A percentile compares a stretch with the other conserved stretches of the same genome.
phyloP scores from a whole-genome alignment of 2,797 vertebrate species.

The Cygnus olor region DNA sequence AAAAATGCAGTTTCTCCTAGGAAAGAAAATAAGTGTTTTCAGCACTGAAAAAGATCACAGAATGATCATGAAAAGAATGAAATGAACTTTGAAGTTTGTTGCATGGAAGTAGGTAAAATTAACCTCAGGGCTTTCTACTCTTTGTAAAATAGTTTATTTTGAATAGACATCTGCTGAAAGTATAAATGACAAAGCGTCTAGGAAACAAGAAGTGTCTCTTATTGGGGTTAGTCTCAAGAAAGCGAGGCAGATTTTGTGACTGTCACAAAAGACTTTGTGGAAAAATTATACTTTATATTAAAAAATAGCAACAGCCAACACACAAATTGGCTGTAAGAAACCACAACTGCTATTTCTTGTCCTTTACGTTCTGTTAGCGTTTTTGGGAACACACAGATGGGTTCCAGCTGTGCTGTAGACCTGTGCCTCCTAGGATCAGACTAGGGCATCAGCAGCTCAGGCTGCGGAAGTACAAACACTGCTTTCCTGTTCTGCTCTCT shows the following conservation, averaged over 20 bases:
- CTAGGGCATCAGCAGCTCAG: not conserved
- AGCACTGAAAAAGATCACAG: conserved; percentile 44
- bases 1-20: conserved; percentile 61
- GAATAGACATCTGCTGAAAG: not conserved
- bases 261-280: not conserved
- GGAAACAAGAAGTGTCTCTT: not conserved
- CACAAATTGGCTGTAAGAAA: not conserved
- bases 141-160: not conserved
- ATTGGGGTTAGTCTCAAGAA: not conserved
- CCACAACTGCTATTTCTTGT: not conserved
- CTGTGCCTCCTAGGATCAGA: not conserved
- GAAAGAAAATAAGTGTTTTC: conserved; percentile 40
- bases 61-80: conserved; percentile 17
- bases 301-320: not conserved
- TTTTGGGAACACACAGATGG: not conserved
- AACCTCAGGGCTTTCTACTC: conserved; percentile 22
- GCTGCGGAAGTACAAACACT: not conserved
- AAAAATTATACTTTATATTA: not conserved
- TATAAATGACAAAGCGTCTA: not conserved
- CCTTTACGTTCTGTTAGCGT: accelerated
- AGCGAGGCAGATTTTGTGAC: not conserved
- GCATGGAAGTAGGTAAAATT: not conserved
- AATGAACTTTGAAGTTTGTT: conserved; percentile 35
- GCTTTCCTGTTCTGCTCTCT: not conserved
- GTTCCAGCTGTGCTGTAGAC: not conserved